Base-by-base conservation (phyloP, 2,113 vertebrate genomes). In the Proteles cristata region DNA sequence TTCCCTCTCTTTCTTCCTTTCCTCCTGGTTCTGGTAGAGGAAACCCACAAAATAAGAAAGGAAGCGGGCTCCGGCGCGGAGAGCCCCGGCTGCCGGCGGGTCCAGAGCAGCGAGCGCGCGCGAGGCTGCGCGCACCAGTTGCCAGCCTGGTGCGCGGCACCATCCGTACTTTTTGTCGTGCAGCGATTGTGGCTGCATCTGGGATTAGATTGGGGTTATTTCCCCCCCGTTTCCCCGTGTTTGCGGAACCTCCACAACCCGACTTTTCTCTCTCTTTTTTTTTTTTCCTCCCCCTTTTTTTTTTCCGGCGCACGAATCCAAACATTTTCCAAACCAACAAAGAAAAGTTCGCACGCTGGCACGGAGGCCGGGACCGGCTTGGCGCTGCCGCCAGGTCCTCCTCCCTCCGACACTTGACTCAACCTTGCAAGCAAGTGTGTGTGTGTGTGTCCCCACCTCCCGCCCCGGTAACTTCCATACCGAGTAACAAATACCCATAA, bases 341-440 rank as follows among this genome's bases (percentile, higher is more conserved):
- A 98, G 98, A 98, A 98, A 98, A 98, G 98, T 99, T 98, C 97
- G 98, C 97, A 98, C 98, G 97, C 97, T 97, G 93, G 96, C 89
- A 84, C 55, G 7, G 86, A 50, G 45, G 91, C 82, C 35, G 0
- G 50, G 88, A 65, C 89, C 23, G 89, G 79, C 94, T 96, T 96
- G 97, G 98, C 95, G 89, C 98, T 96, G 97, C 98, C 92, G 96
- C 98, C 26, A 39, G 82, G 74, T 25, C 81, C 84, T 66, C 86
- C 90, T 97, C 92, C 80, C 66, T 84, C 95, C 95, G 94, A 97
- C 98, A 98, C 97, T 98, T 98, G 98, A 98, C 94, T 97, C 85
- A 82, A 93, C 96, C 96, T 95, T 88, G 96, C 91, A 43, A 94
- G 96, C 94, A 28, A 90, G 94, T 66, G 94, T 71, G 96, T 93